Base-by-base conservation (phyloP, 2,888 invertebrate genomes). In the Smittia sp. region DNA sequence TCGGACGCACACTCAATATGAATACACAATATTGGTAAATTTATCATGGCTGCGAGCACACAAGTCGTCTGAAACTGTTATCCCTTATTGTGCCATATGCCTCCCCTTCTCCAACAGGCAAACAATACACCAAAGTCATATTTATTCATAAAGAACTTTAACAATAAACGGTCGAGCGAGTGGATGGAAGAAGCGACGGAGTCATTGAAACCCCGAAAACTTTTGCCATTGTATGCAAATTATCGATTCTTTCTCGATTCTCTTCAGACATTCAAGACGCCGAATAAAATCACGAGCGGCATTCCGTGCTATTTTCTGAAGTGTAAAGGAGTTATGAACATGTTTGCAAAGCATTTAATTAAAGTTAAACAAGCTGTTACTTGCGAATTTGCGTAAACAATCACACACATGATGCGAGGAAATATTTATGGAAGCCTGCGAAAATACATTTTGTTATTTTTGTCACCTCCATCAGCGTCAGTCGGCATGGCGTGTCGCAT, bases 371-470 rank as follows among this genome's bases (percentile, higher is more conserved):
- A 58, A 58, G 58, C 22, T 22, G 22, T 58, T 20, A 58, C 20
- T 58, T 22, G 58, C 15, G 46, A 2, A 46, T n/a, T 46, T 15
- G 22, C 20, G 58, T 58, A 58, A 58, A 58, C 58, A 58, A 58
- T 58, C 58, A 58, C 20, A 22, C 11, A 65, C 27, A 65, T 65
- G 25, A 65, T 65, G 22, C 4, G 25, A 7, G 7, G 32, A 65
- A 65, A 65, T 65, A 65, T 65, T 65, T 65, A 65, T 65, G 65
- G 65, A 65, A 65, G 32, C 1, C 32, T 65, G 65, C 27, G 58
- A 58, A 46, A 46, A 46, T 46, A 15, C 13, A 15, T 65, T 65
- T 65, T 65, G 27, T 65, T 65, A 65, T 65, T 65, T 65, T 25
- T 65, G 65, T 65, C 65, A 20, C 65, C 65, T 65, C 15, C 58